Base-by-base conservation (phyloP, 2,113 vertebrate species). In the Taurulus bubalis region DNA sequence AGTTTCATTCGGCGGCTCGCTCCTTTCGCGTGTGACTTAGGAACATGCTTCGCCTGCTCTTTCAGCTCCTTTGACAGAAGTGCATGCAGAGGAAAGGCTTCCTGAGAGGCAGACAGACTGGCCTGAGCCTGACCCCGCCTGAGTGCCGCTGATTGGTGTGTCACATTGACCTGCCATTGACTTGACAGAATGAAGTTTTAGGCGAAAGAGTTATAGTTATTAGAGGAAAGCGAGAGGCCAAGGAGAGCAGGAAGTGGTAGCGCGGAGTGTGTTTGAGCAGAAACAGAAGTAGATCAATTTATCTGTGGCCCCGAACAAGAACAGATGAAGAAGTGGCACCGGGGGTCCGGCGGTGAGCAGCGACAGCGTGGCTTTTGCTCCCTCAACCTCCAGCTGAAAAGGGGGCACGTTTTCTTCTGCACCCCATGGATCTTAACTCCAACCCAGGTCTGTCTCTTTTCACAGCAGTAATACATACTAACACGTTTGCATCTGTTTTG, bases 401-500 rank as follows among this genome's bases (percentile, higher is more conserved):
- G 76, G 82, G 80, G 83, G 84, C 62, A 60, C 75, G 9, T 85
- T 75, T 79, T 80, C 84, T 30, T 60, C 86, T 78, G 77, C 71
- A 71, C 82, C 76, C 72, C 71, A 95, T 95, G 93, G 93, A 94
- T 85, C 84, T 93, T 78, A 93, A 94, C 93, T 94, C 70, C 86
- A 94, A 93, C 83, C 89, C 92, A 95, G 94, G 94, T 96, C 93
- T 90, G 94, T 92, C 80, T 83, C 68, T 88, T 64, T 80, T 56
- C 42, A 77, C 42, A 70, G 62, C 71, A 63, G 73, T 42, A 59
- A 73, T 72, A 30, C 53, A 85, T 71, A 72, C 66, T 64, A 65
- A 75, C 75, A 75, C 22, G 5, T 42, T 40, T 79, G 53, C 65
- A 45, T 77, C 64, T 65, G 56, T 36, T 76, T 66, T 58, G 77